Conservation (phyloP, 2,797 vertebrate genomes). For the Coregonus suidteri region DNA sequence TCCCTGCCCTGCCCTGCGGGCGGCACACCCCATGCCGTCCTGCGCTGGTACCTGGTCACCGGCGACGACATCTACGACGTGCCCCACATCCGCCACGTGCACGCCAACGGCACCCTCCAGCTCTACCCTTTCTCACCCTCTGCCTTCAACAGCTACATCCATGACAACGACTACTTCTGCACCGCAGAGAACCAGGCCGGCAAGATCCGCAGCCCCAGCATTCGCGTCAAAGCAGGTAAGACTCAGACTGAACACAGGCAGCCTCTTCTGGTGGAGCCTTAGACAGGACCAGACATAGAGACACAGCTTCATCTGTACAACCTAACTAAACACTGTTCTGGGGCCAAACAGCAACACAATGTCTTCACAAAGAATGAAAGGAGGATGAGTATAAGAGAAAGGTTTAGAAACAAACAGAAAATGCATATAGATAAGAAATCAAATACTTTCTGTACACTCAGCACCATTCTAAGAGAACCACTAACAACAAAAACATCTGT, state of each 20-base stretch:
- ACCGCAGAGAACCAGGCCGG: constrained; percentile 97
- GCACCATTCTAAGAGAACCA: background rate
- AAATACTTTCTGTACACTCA: background rate
- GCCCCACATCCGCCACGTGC: constrained; percentile 97
- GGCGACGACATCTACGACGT: constrained; percentile 99
- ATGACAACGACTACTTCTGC: constrained; percentile 99
- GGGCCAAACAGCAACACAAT: background rate
- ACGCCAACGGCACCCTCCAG: constrained; percentile 98
- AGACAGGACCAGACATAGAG: background rate
- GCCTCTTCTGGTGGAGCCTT: no score
- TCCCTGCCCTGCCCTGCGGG: constrained; percentile 98
- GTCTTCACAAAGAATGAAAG: background rate
- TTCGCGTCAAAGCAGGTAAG: constrained; percentile 96
- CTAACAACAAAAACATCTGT: constrained; percentile 34
- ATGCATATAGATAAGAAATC: background rate
- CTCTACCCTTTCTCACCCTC: constrained; percentile 98
- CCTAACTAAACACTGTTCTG: background rate
- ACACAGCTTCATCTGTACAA: background rate
- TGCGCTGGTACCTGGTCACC: constrained; percentile 98
- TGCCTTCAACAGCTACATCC: constrained; percentile 99
- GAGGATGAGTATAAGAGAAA: background rate
- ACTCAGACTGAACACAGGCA: background rate
- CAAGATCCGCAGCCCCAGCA: constrained; percentile 97
- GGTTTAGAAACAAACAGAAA: background rate
- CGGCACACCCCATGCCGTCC: constrained; percentile 93